Conservation (phyloP, 2,797 vertebrate genomes). For the Phataginus tricuspis region DNA sequence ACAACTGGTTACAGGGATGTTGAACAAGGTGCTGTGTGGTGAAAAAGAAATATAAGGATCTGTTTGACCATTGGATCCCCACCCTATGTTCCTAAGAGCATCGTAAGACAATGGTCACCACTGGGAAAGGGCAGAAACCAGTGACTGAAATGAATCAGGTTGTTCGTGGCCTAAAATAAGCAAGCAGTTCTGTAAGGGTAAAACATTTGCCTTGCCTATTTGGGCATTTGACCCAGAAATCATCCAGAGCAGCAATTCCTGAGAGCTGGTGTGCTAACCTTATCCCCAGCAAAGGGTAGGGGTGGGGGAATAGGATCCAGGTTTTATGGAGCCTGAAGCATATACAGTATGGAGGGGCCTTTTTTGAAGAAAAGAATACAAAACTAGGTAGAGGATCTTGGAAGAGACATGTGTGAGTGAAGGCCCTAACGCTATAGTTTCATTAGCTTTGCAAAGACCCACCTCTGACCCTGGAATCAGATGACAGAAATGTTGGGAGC, state of each 20-base stretch:
- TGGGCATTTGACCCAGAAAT: not conserved
- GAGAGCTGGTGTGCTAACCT: not conserved
- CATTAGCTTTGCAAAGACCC: not conserved
- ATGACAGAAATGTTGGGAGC: not conserved
- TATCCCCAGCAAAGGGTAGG: not conserved
- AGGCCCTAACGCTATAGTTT: not conserved
- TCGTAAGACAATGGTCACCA: not conserved
- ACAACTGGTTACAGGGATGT: not conserved
- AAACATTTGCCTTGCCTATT: not conserved
- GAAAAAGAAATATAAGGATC: not conserved
- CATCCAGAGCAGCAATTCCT: not conserved
- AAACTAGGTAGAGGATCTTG: not conserved
- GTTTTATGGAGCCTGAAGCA: not conserved
- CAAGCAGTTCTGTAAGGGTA: not conserved
- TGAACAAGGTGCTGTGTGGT: not conserved
- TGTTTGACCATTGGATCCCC: not conserved
- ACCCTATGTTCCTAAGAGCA: not conserved
- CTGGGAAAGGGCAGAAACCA: not conserved
- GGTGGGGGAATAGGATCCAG: not conserved
- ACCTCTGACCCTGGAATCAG: not conserved
- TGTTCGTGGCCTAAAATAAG: not conserved
- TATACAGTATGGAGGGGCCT: not conserved
- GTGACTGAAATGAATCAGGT: not conserved
- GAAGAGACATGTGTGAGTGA: not conserved
- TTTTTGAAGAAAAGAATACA: not conserved